Evolutionary conservation across 2,888 invertebrate genomes (phyloP), one percentile per base, ranked within the genome.

Genomic region (Heliothis peltigera): DNA sequence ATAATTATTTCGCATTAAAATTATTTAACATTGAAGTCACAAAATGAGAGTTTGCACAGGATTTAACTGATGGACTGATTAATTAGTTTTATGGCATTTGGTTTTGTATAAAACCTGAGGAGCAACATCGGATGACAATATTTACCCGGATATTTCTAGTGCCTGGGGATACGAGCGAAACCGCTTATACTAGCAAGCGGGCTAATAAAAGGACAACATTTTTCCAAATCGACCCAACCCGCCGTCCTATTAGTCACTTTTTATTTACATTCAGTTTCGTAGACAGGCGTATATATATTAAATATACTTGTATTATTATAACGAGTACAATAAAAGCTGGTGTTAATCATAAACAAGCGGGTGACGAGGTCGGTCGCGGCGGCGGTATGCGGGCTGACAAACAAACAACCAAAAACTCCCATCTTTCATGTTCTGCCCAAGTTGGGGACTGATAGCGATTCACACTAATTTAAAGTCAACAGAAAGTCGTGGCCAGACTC

Each of bases 341-440:
- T 73, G 70, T 80, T 75, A 80, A 80, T 80, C 71, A 84, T 79
- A 82, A 79, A 82, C 75, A 80, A 79, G 64, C 58, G 61, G 54
- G 44, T 64, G 73, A 64, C 46, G 57, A 70, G 64, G 42, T 55
- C 76, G 85, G 86, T 77, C 77, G 77, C 80, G 84, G 78, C 84
- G 22, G 47, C 56, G 68, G 70, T 67, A 91, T 92, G 89, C 91
- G 91, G 92, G 92, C 74, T 64, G 74, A 74, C 86, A 89, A 91
- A 91, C 91, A 91, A 84, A 85, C 82, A 83, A 63, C 63, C 76
- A 68, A 72, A 72, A 70, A 70, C 75, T 77, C 77, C 67, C 81
- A 84, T 80, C 84, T 88, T 88, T 87, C 87, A 84, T 80, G 82
- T 82, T 73, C 77, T 75, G 53, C 8, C 35, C n/a, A 61, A 60